These are phyloP conservation scores for Tautogolabrus adspersus DNA, from an alignment of 2,113 vertebrate species.

Conservation along the genomic window DNA sequence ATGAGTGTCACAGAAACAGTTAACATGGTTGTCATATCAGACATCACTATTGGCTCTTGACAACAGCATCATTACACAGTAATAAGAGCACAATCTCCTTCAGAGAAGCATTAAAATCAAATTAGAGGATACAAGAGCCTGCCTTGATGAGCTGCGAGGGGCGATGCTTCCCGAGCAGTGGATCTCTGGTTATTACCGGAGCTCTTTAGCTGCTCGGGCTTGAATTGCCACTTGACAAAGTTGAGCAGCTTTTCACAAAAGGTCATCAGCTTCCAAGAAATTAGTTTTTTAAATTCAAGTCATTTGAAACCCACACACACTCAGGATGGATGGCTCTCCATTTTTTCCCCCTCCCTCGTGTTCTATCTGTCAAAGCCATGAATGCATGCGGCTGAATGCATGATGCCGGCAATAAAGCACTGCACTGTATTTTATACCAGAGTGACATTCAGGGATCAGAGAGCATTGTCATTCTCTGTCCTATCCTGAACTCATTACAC, in stretches of 20 bases:
- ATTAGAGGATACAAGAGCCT: conserved; percentile 83
- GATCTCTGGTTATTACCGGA: conserved; percentile 76
- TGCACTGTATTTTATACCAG: conserved; percentile 68
- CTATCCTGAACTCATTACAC: conserved; percentile 68
- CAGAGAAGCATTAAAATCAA: conserved; percentile 87
- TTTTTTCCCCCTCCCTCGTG: not conserved
- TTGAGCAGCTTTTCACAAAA: conserved; percentile 80
- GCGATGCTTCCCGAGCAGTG: conserved; percentile 71
- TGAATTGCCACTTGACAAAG: conserved; percentile 84
- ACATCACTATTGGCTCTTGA: conserved; percentile 82
- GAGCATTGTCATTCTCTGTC: conserved; percentile 77
- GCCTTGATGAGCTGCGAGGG: conserved; percentile 79
- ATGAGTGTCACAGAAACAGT: conserved; percentile 83
- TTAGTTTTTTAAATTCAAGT: conserved; percentile 80
- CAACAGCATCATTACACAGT: conserved; percentile 86
- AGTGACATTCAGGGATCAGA: conserved; percentile 83
- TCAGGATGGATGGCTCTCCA: conserved; percentile 64
- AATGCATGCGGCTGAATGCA: conserved; percentile 71
- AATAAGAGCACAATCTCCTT: conserved; percentile 83
- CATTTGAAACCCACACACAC: conserved; percentile 74
- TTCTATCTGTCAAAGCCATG: conserved; percentile 69
- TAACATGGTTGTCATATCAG: conserved; percentile 81
- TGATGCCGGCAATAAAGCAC: conserved; percentile 77
- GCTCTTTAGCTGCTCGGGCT: conserved; percentile 76
- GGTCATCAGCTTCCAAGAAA: conserved; percentile 84